Evolutionary conservation across 2,888 invertebrate species (phyloP).

Genomic region (Agonum fuliginosum): DNA sequence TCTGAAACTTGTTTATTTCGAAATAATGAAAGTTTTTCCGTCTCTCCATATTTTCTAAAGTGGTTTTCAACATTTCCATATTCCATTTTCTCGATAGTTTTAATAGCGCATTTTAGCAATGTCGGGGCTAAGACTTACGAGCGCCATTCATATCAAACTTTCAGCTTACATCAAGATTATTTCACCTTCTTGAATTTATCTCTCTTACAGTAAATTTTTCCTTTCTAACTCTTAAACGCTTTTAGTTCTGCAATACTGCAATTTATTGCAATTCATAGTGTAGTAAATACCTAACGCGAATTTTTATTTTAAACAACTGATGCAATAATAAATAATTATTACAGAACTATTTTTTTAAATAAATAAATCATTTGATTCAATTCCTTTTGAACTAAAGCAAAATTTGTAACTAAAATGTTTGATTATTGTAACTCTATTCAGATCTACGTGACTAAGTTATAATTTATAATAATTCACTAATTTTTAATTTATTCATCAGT

Average conservation of each 20-base stretch:
- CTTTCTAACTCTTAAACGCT: not conserved
- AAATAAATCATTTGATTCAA: too few relatives aligned
- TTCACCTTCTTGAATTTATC: not conserved
- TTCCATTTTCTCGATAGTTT: slow-evolving; percentile 19
- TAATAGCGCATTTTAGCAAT: slow-evolving; percentile 17
- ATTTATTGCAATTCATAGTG: too few relatives aligned
- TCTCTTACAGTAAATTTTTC: not conserved
- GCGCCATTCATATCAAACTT: slow-evolving; percentile 5
- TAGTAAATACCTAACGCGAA: too few relatives aligned
- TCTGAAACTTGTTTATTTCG: slow-evolving; percentile 40
- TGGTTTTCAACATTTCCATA: slow-evolving; percentile 22
- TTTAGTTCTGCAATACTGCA: not conserved
- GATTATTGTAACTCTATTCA: too few relatives aligned
- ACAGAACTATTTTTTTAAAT: too few relatives aligned
- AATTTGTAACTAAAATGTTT: too few relatives aligned
- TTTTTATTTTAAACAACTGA: too few relatives aligned
- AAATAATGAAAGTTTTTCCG: slow-evolving; percentile 42
- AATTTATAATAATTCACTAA: too few relatives aligned
- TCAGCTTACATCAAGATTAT: slow-evolving; percentile 27
- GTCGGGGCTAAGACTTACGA: not conserved
- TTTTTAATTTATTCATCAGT: too few relatives aligned
- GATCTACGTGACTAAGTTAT: too few relatives aligned
- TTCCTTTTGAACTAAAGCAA: too few relatives aligned
- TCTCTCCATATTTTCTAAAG: slow-evolving; percentile 20
- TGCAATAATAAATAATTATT: too few relatives aligned